A percentile compares a stretch with the other conserved stretches of the same genome.
Evolutionary conservation across 2,888 invertebrate genomes (phyloP).

Genomic region (Habrosyne pyritoides): DNA sequence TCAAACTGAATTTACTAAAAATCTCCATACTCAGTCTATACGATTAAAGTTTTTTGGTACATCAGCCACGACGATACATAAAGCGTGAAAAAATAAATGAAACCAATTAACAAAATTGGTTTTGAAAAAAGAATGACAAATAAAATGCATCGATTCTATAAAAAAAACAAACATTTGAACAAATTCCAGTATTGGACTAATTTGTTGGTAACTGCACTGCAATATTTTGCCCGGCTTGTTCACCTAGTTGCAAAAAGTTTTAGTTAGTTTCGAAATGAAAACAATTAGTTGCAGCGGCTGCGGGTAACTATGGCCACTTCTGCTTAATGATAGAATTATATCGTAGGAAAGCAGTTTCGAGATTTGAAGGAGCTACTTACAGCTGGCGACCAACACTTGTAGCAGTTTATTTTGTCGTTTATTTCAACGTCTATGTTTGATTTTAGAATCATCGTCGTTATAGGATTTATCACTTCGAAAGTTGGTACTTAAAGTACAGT

Average conservation of each 20-base stretch:
- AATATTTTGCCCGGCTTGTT: constrained; percentile 22
- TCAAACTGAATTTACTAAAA: too few species aligned
- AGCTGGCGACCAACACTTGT: background rate
- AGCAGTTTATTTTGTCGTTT: background rate
- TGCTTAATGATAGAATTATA: constrained; percentile 22
- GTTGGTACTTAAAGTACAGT: too few species aligned
- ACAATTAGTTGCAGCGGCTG: constrained; percentile 36
- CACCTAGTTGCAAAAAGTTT: constrained; percentile 30
- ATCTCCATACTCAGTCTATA: too few species aligned
- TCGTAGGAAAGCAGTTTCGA: constrained; percentile 6
- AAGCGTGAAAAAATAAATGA: background rate
- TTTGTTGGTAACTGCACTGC: constrained; percentile 15
- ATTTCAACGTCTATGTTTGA: background rate
- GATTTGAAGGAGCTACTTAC: background rate
- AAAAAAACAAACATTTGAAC: background rate
- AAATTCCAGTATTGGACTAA: constrained; percentile 16
- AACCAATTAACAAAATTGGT: background rate
- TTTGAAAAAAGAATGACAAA: background rate
- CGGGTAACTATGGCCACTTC: constrained; percentile 25
- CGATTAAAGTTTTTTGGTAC: too few species aligned
- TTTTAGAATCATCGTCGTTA: too few species aligned
- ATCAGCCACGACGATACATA: background rate
- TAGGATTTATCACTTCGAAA: too few species aligned
- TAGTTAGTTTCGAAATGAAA: constrained; percentile 28
- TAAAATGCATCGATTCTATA: background rate